Base-by-base conservation (phyloP, 2,113 vertebrate genomes). In the Leucoraja erinaceus region DNA sequence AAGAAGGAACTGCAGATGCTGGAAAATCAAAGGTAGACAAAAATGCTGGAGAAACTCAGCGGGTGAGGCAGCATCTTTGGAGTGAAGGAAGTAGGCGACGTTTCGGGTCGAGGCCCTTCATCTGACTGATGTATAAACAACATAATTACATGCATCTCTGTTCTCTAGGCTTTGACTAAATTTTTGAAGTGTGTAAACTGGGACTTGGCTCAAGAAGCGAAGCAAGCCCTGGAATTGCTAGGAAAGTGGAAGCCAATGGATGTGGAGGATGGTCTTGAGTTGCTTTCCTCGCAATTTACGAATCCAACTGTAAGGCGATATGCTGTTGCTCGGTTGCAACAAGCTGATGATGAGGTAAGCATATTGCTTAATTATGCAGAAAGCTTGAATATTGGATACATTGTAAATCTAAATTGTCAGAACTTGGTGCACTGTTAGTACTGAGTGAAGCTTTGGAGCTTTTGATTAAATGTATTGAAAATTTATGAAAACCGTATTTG, bases 141-240 rank as follows among this genome's bases (percentile, higher is more conserved):
- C 31, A 68, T 54, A 9, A 54, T 38, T 72, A 47, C 28, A 54
- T 72, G 31, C 47, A 54, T 18, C 47, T 91, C 33, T 74, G 66
- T 91, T 91, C 7, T 72, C 1, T 94, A 99, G 99, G 98, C 99
- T 10, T 95, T 99, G 94, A 99, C 99, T 16, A 99, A 99, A 95
- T 99, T 99, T 95, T 96, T 99, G 93, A 99, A 99, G 95, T 99
- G 99, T 95, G 99, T 99, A 93, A 99, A 99, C 95, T 99, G 99
- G 99, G 97, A 97, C 93, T 95, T 99, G 68, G 97, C 99, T 38
- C 98, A 99, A 94, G 98, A 99, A 93, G 99, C 98, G 93, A 99
- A 99, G 93, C 99, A 99, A 95, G 99, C 99, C 0, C 94, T 99
- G 94, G 99, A 99, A 94, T 96, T 99, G 2, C 94, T 99, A 93